Evolutionary conservation across 2,113 vertebrate species (phyloP).

Genomic region (Apistogramma diplotaenia): DNA sequence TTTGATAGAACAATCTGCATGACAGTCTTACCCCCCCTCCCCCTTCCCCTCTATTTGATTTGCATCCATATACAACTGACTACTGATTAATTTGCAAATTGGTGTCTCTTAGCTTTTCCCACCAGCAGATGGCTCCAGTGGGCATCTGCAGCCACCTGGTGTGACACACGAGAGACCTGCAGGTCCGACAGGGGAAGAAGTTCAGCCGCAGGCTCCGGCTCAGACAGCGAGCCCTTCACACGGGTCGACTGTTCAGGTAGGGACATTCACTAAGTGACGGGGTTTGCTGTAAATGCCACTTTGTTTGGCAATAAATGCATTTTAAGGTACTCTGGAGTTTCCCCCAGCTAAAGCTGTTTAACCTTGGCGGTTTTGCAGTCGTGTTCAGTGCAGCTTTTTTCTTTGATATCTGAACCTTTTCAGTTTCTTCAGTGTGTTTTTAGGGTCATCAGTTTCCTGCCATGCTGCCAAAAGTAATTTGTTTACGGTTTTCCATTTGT

Average conservation of each 20-base stretch:
- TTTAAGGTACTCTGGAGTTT: background rate
- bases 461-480: background rate
- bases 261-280: no score
- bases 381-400: background rate
- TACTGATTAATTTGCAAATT: background rate
- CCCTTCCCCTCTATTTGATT: background rate
- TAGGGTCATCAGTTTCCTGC: background rate
- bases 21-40: conserved; percentile 12
- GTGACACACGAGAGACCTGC: conserved; percentile 76
- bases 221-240: conserved; percentile 76
- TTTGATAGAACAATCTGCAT: conserved; percentile 52
- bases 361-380: no score
- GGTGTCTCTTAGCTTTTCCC: conserved; percentile 58
- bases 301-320: background rate
- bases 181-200: conserved; percentile 81
- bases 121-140: conserved; percentile 62
- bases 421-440: background rate
- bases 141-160: conserved; percentile 78
- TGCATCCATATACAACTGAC: background rate
- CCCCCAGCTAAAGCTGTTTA: background rate
- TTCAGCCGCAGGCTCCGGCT: conserved; percentile 60
- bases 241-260: conserved; percentile 66
- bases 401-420: background rate
- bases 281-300: background rate
- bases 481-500: background rate